These are phyloP conservation scores for Drosophila mettleri DNA, from an alignment of 2,888 invertebrate genomes.

Conservation along the genomic window DNA sequence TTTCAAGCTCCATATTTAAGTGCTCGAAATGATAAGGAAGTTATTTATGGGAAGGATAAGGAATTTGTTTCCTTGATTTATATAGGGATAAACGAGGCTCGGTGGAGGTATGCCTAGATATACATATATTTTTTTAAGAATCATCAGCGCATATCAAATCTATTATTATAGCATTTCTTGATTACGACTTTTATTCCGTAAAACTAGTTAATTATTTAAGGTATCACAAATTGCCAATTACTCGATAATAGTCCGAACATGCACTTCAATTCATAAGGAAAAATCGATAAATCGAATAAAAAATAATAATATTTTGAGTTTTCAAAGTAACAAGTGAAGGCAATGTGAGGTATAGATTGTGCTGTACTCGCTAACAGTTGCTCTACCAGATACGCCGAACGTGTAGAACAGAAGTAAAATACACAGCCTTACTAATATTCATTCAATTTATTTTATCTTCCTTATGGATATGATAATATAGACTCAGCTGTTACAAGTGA, in stretches of 20 bases:
- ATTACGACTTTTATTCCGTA: background rate
- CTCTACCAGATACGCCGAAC: background rate
- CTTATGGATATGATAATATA: too few species aligned
- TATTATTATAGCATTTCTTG: background rate
- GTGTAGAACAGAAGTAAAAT: too few species aligned
- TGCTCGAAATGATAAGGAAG: background rate
- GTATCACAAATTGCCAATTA: background rate
- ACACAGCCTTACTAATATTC: too few species aligned
- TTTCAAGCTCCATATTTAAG: constrained; percentile 1
- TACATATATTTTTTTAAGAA: background rate
- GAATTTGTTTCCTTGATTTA: background rate
- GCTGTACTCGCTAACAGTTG: too few species aligned
- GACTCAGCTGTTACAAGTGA: too few species aligned
- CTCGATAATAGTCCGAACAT: background rate
- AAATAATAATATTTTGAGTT: background rate
- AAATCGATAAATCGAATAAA: background rate
- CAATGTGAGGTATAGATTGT: background rate
- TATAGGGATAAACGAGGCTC: background rate
- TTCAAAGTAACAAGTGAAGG: background rate
- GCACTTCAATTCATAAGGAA: background rate
- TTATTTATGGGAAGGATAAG: background rate
- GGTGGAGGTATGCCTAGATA: background rate
- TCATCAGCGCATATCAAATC: too few species aligned
- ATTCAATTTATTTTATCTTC: too few species aligned
- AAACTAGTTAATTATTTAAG: background rate